These are phyloP conservation scores for Tyrannus savana DNA, from an alignment of 2,113 vertebrate species.

Conservation along the genomic window DNA sequence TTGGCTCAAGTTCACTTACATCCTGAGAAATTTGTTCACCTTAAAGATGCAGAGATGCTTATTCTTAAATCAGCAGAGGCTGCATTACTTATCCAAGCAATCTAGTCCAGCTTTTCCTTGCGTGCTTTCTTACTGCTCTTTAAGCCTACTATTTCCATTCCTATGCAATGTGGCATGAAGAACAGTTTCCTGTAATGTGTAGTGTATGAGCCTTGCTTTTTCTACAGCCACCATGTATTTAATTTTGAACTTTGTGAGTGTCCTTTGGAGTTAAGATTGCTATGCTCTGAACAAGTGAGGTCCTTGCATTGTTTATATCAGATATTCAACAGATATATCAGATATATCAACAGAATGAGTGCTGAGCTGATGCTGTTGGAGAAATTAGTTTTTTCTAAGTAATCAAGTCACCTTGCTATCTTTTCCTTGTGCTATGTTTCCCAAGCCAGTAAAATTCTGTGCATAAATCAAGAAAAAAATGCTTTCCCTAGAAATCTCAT, in stretches of 20 bases:
- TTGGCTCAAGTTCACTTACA: background rate
- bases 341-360: background rate
- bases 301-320: background rate
- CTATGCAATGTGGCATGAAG: background rate
- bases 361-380: too few relatives aligned
- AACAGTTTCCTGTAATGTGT: background rate
- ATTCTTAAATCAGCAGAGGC: background rate
- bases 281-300: background rate
- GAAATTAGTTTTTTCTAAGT: background rate
- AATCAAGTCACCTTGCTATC: background rate
- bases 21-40: background rate
- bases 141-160: background rate
- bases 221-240: background rate
- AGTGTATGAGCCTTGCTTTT: background rate
- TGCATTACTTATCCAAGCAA: background rate
- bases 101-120: background rate
- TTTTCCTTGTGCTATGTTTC: background rate
- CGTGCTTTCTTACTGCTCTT: background rate
- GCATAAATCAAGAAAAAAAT: background rate
- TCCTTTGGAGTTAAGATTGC: background rate
- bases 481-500: background rate
- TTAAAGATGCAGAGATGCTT: background rate
- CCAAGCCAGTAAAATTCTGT: background rate
- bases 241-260: background rate
- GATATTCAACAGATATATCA: background rate